phyloP scores from a whole-genome alignment of 2,888 invertebrate genomes.

The Ochropleura plecta region DNA sequence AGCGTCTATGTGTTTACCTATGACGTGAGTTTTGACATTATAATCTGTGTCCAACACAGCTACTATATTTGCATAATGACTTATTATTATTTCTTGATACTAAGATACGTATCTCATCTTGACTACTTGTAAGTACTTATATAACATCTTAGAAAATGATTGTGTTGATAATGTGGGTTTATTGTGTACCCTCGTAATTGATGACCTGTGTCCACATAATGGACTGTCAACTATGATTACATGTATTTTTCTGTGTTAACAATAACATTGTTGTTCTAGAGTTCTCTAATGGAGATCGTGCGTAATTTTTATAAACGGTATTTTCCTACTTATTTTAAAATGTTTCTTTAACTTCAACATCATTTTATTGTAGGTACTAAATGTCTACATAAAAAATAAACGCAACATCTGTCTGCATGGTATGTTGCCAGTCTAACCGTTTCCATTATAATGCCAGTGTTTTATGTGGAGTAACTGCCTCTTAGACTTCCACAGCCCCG shows the following conservation, averaged over 20 bases:
- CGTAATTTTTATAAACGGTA: slow-evolving; percentile 14
- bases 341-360: too few species aligned
- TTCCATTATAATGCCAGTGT: too few species aligned
- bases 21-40: slow-evolving; percentile 44
- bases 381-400: too few species aligned
- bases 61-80: slow-evolving; percentile 45
- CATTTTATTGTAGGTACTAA: too few species aligned
- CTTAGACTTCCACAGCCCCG: too few species aligned
- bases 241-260: slow-evolving; percentile 51
- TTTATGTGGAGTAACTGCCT: too few species aligned
- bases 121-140: slow-evolving; percentile 26
- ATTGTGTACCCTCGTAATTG: slow-evolving; percentile 53
- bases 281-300: slow-evolving; percentile 9
- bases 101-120: slow-evolving; percentile 23
- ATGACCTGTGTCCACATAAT: slow-evolving; percentile 53
- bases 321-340: slow-evolving; percentile 15
- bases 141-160: slow-evolving; percentile 66
- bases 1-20: slow-evolving; percentile 13
- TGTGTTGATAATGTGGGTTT: slow-evolving; percentile 56
- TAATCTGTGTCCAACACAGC: slow-evolving; percentile 24
- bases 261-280: slow-evolving; percentile 35
- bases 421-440: too few species aligned
- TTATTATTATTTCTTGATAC: slow-evolving; percentile 49
- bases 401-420: too few species aligned
- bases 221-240: slow-evolving; percentile 51